phyloP scores from a whole-genome alignment of 2,797 vertebrate species.

The Gymnoscopelus microlampas region DNA sequence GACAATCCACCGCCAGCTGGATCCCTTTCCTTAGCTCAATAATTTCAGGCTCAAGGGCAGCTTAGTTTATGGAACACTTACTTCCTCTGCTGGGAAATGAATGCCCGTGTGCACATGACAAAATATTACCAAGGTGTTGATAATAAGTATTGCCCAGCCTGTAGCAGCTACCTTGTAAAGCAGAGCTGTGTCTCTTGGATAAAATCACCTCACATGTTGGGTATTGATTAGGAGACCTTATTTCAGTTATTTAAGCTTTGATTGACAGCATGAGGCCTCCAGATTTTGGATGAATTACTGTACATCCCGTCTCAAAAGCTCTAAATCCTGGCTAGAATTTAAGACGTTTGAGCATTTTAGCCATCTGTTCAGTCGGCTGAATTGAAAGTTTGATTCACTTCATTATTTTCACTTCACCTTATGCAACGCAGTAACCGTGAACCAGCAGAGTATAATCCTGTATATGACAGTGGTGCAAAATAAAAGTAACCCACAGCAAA shows the following conservation, averaged over 20 bases:
- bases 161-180: slow-evolving; percentile 16
- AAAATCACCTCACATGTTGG: slow-evolving; percentile 38
- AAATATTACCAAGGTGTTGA: slow-evolving; percentile 31
- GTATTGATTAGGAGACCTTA: slow-evolving; percentile 48
- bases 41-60: background rate
- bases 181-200: slow-evolving; percentile 12
- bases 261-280: slow-evolving; percentile 27
- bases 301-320: slow-evolving; percentile 12
- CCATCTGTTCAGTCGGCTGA: slow-evolving; percentile 22
- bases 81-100: slow-evolving; percentile 49
- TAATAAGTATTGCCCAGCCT: background rate
- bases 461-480: too few species aligned
- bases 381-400: slow-evolving; percentile 10
- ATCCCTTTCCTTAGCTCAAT: slow-evolving; percentile 17
- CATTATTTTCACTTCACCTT: too few species aligned
- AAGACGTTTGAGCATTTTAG: slow-evolving; percentile 13
- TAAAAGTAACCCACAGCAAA: too few species aligned
- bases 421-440: too few species aligned
- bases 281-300: slow-evolving; percentile 43
- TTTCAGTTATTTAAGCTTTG: slow-evolving; percentile 46
- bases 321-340: slow-evolving; percentile 34
- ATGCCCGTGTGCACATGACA: slow-evolving; percentile 25
- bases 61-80: slow-evolving; percentile 40
- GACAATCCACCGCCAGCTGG: slow-evolving; percentile 11
- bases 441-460: too few species aligned